Conservation (phyloP, 1,140 invertebrate species). For the Leptinotarsa lineolata region DNA sequence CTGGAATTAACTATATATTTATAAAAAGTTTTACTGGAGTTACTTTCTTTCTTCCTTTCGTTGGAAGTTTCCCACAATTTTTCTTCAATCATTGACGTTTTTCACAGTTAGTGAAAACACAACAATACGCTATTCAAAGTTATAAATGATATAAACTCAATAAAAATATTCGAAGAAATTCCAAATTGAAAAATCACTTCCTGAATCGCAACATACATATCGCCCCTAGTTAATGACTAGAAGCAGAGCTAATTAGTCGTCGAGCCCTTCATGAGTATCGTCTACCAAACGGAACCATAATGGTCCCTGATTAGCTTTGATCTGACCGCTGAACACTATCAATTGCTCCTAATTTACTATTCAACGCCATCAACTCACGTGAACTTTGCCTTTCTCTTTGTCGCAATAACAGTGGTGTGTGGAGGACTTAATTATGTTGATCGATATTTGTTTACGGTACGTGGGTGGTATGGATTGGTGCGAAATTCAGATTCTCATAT, state of each 20-base stretch:
- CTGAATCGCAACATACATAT: not conserved
- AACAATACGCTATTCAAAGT: no score
- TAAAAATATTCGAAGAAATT: not conserved
- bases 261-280: constrained; percentile 11
- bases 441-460: constrained; percentile 15
- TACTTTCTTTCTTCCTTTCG: no score
- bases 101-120: no score
- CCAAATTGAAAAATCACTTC: not conserved
- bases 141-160: no score
- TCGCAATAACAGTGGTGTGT: not conserved
- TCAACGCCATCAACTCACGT: constrained; percentile 34
- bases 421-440: constrained; percentile 24
- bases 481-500: no score
- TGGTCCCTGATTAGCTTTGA: constrained; percentile 38
- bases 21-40: no score
- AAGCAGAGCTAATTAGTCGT: constrained; percentile 13
- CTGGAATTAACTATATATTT: no score
- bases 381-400: constrained; percentile 16
- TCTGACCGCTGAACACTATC: constrained; percentile 35
- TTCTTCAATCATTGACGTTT: no score
- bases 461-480: no score
- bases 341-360: constrained; percentile 39
- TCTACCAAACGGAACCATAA: constrained; percentile 30
- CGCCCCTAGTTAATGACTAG: not conserved
- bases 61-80: no score